Evolutionary conservation across 2,797 vertebrate genomes (phyloP).

Genomic region (Phrynocephalus guinanensis): DNA sequence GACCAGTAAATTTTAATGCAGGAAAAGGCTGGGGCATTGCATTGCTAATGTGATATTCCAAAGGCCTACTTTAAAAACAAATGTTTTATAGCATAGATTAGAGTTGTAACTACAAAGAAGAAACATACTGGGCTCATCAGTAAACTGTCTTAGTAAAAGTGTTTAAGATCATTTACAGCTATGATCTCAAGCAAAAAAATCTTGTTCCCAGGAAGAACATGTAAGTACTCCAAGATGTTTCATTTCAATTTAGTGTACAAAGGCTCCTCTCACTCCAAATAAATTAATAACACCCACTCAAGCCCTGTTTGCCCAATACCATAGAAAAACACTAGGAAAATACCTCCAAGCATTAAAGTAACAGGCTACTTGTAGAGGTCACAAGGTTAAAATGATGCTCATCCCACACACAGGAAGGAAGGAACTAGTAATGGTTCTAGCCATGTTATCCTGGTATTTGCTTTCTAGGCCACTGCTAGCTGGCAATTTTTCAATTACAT

Average conservation of each 20-base stretch:
- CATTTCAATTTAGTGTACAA: neutral
- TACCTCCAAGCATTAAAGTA: too few species aligned
- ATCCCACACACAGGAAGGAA: too few species aligned
- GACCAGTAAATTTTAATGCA: neutral
- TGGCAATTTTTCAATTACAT: too few species aligned
- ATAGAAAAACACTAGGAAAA: neutral
- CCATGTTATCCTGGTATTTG: too few species aligned
- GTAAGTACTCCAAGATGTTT: constrained; percentile 16
- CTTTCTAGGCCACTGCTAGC: too few species aligned
- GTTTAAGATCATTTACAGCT: neutral
- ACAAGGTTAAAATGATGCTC: too few species aligned
- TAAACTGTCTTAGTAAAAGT: constrained; percentile 21
- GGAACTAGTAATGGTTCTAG: too few species aligned
- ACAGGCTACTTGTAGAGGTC: too few species aligned
- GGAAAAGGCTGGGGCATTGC: neutral
- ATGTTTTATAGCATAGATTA: constrained; percentile 17
- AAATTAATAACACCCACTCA: neutral
- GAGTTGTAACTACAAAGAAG: constrained; percentile 29
- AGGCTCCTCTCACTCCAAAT: neutral
- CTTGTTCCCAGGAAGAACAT: neutral
- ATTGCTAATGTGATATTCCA: constrained; percentile 27
- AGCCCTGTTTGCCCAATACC: neutral
- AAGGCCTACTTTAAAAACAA: constrained; percentile 10
- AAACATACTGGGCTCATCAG: neutral
- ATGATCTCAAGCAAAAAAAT: constrained; percentile 1